Evolutionary conservation across 2,113 vertebrate genomes (phyloP).

Genomic region (rat (Rattus norvegicus)): GRCr8 NC_086024.1:128246001-128246500

Average conservation of each 20-base stretch:
- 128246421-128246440: neutral
- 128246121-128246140: constrained; percentile 76
- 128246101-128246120: constrained; percentile 73
- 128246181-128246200: constrained; percentile 76
- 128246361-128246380: rapidly evolving
- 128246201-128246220: neutral
- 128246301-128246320: constrained; percentile 4
- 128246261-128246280: constrained; percentile 41
- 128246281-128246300: neutral
- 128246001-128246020: constrained; percentile 74
- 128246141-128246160: constrained; percentile 81
- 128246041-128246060: constrained; percentile 63
- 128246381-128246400: neutral
- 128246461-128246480: neutral
- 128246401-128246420: neutral
- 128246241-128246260: constrained; percentile 49
- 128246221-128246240: neutral
- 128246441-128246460: neutral
- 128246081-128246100: constrained; percentile 63
- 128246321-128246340: neutral
- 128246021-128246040: constrained; percentile 75
- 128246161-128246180: constrained; percentile 81
- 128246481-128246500: neutral
- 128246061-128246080: constrained; percentile 81
- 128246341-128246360: neutral